Percentiles rank a stretch among this genome's conserved stretches.
These are phyloP conservation scores for Alfaro cultratus DNA, from an alignment of 2,797 vertebrate genomes.

Conservation along the genomic window DNA sequence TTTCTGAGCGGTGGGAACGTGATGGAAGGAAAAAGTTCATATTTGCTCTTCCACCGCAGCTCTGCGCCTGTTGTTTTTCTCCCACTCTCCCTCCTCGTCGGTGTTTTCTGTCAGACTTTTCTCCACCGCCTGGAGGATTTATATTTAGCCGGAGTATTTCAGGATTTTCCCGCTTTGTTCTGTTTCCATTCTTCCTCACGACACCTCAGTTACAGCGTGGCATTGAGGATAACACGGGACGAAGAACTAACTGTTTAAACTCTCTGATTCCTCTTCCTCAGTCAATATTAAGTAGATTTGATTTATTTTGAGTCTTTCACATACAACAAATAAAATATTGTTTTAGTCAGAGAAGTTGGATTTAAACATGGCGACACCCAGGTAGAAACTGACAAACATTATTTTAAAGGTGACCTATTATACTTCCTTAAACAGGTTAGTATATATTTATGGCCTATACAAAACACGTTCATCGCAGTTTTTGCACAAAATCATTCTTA, in stretches of 20 bases:
- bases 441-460: too few species aligned
- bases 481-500: too few species aligned
- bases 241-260: too few species aligned
- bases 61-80: not conserved
- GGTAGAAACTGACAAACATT: too few species aligned
- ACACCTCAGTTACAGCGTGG: not conserved
- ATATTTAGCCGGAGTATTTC: not conserved
- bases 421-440: too few species aligned
- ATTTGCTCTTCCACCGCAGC: slow-evolving; percentile 10
- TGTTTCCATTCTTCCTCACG: not conserved
- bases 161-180: slow-evolving; percentile 2
- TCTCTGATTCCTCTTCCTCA: not conserved
- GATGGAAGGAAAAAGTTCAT: slow-evolving; percentile 11
- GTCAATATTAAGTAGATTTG: not conserved
- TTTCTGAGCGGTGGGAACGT: not conserved
- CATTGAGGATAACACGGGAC: too few species aligned
- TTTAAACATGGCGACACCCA: too few species aligned
- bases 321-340: not conserved
- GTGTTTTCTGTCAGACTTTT: not conserved
- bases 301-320: not conserved
- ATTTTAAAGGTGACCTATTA: too few species aligned
- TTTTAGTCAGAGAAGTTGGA: not conserved
- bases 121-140: not conserved
- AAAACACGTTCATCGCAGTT: too few species aligned
- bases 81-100: not conserved